Base-by-base conservation (phyloP, 2,888 invertebrate genomes). In the Notodonta ziczac region DNA sequence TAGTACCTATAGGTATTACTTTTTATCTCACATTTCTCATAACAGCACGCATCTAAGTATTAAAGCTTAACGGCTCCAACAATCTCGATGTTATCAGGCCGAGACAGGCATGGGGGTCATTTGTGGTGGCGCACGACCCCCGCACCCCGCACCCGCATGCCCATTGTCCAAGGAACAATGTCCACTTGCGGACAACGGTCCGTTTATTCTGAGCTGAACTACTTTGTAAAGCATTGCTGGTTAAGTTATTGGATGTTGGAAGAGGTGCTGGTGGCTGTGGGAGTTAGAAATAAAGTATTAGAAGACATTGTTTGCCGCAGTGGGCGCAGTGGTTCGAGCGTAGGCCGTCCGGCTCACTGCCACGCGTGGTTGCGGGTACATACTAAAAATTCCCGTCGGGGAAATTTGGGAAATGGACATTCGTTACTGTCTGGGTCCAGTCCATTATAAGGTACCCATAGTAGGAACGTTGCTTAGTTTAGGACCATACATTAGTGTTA, bases 121-220 rank as follows among this genome's bases (percentile, higher is more conserved):
- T 87, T 88, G 88, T 85, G 86, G 84, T 73, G 79, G 87, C 83
- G 77, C 84, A 84, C 80, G 16, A 35, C 4, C 42, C 9, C 51
- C 32, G 32, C 7, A 16, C 14, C 13, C 54, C 39, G 14, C 70
- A 78, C 89, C 89, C 90, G 89, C 89, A 89, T 89, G 80, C 75
- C 83, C 78, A 88, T 89, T 90, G 89, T 89, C 85, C 86, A 74
- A 61, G 66, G 81, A 80, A 86, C 85, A 85, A 85, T 86, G 81
- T 80, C 80, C 80, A 81, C 81, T 83, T 82, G 81, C 72, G 81
- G 80, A 75, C 68, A 65, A 70, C 73, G 72, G 69, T 70, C 69
- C 73, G 77, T 78, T 76, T 74, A 70, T 71, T 76, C 70, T 71
- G 72, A 64, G 62, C 63, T 63, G 59, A 61, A 69, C 66, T 72